phyloP scores from a whole-genome alignment of 2,888 invertebrate species.

The Galerucella calmariensis region DNA sequence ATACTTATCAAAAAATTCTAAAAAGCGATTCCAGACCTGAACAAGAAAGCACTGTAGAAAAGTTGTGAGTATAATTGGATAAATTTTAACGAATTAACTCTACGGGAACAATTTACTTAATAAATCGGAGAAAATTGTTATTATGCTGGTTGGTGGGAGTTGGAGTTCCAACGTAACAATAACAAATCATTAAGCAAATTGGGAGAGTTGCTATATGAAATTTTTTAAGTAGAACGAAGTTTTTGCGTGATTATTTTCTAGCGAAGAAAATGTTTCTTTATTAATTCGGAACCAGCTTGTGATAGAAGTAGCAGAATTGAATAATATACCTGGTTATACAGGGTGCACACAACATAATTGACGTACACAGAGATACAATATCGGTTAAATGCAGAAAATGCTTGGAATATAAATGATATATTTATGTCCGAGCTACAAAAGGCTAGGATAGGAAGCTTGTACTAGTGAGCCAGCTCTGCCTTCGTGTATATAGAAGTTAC shows the following conservation, averaged over 20 bases:
- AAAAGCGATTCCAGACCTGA: slow-evolving; percentile 6
- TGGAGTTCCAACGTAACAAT: slow-evolving; percentile 17
- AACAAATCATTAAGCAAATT: slow-evolving; percentile 30
- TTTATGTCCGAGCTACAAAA: too few species aligned
- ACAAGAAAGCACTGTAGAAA: slow-evolving; percentile 17
- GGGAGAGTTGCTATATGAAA: slow-evolving; percentile 12
- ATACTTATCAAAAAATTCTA: not conserved
- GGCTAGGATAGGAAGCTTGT: too few species aligned
- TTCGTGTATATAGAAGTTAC: too few species aligned
- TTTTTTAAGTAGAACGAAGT: not conserved
- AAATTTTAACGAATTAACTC: slow-evolving; percentile 38
- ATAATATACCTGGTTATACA: not conserved
- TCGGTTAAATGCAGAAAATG: too few species aligned
- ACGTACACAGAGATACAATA: too few species aligned
- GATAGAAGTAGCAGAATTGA: not conserved
- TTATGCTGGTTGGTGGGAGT: slow-evolving; percentile 18
- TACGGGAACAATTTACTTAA: slow-evolving; percentile 38
- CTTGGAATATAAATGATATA: too few species aligned
- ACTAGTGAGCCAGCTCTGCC: too few species aligned
- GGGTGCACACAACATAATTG: too few species aligned
- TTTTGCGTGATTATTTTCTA: not conserved
- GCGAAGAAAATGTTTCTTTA: not conserved
- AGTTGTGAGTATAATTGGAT: slow-evolving; percentile 38
- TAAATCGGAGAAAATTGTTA: slow-evolving; percentile 33
- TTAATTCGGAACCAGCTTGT: too few species aligned